Conservation (phyloP, 2,888 invertebrate genomes). For the Erannis defoliaria region DNA sequence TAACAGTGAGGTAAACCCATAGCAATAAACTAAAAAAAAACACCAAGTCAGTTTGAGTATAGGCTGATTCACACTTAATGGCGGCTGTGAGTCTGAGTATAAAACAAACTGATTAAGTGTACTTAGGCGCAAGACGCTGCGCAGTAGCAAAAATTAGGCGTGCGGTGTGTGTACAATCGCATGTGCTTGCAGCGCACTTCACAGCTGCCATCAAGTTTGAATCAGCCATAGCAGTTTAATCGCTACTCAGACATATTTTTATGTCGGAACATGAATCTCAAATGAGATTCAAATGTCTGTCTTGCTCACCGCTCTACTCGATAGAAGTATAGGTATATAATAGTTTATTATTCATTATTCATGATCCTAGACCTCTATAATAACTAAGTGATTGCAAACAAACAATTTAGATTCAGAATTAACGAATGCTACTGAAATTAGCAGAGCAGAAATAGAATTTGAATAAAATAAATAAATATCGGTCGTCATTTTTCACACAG, state of each 20-base stretch:
- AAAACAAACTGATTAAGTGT: too few relatives aligned
- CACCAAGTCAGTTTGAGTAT: too few relatives aligned
- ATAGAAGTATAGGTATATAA: too few relatives aligned
- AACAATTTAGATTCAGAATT: neutral
- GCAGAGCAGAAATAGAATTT: neutral
- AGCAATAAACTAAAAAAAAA: too few relatives aligned
- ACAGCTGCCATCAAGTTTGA: neutral
- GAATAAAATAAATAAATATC: neutral
- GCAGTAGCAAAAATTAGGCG: too few relatives aligned
- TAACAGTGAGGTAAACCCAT: too few relatives aligned
- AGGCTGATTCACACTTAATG: too few relatives aligned
- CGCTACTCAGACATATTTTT: neutral
- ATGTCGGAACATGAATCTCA: constrained; percentile 6
- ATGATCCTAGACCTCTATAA: constrained; percentile 5
- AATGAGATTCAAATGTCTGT: constrained; percentile 17
- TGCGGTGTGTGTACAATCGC: too few relatives aligned
- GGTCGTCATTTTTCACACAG: too few relatives aligned
- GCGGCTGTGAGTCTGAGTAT: too few relatives aligned
- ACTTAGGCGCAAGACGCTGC: too few relatives aligned
- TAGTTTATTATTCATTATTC: constrained; percentile 3
- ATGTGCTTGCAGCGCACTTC: too few relatives aligned
- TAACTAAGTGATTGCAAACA: constrained; percentile 3
- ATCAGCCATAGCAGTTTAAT: neutral
- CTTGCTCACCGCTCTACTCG: neutral
- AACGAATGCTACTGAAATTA: neutral